phyloP scores from a whole-genome alignment of 2,797 vertebrate species.

The Cyclopterus lumpus region DNA sequence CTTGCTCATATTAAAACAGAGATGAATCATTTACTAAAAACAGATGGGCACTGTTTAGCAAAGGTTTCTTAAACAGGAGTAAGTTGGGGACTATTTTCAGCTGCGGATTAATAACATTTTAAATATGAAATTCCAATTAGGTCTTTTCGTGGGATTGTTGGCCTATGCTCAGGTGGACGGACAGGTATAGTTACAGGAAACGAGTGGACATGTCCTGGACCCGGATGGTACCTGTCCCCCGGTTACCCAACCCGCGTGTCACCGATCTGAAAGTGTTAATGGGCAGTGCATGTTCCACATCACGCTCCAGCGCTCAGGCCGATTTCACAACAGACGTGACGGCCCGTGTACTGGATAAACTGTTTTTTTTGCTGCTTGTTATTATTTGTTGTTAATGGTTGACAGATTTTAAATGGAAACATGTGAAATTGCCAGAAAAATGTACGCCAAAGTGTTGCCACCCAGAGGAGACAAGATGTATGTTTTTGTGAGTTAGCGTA shows the following conservation, averaged over 20 bases:
- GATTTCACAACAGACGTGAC: slow-evolving; percentile 80
- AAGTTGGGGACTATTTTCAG: not conserved
- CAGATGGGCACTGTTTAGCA: not conserved
- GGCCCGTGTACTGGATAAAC: slow-evolving; percentile 79
- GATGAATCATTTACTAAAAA: not conserved
- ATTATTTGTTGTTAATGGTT: slow-evolving; percentile 87
- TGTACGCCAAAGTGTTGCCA: not conserved
- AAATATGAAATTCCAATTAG: not conserved
- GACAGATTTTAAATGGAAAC: slow-evolving; percentile 73
- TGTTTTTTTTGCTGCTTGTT: slow-evolving; percentile 79
- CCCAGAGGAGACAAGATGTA: not conserved
- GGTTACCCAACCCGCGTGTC: slow-evolving; percentile 68
- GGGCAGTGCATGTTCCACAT: slow-evolving; percentile 65
- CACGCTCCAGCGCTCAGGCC: slow-evolving; percentile 65
- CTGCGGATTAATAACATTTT: not conserved
- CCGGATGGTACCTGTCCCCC: slow-evolving; percentile 38
- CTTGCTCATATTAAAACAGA: not conserved
- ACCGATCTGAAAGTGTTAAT: slow-evolving; percentile 53
- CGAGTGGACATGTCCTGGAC: not conserved
- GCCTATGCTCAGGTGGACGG: not conserved
- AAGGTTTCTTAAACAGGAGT: not conserved
- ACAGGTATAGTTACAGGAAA: slow-evolving; percentile 12
- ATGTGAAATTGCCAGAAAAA: slow-evolving; percentile 60
- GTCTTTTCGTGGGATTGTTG: not conserved
- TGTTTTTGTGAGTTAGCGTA: not conserved